A percentile compares a stretch with the other conserved stretches of the same genome.
Evolutionary conservation across 1,140 invertebrate species (phyloP).

Genomic region (Macrobrachium nipponense): DNA sequence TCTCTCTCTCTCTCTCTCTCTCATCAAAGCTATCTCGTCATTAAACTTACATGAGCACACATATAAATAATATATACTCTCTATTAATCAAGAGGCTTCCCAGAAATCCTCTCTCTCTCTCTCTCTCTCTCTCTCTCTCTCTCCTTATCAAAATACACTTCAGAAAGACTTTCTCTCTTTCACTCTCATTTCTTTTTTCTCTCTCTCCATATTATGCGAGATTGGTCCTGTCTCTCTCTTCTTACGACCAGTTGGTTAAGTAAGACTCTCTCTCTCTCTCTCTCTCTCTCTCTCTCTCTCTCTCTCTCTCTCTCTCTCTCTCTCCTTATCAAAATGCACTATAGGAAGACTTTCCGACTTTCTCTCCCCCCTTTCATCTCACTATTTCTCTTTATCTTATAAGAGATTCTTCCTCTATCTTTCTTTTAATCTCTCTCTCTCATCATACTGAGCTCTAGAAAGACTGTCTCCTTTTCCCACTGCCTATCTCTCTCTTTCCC

Average conservation of each 20-base stretch:
- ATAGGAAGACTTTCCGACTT: neutral
- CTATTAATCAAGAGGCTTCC: neutral
- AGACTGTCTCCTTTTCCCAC: too few relatives aligned
- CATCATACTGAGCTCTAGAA: too few relatives aligned
- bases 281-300: neutral
- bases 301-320: neutral
- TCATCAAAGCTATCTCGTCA: neutral
- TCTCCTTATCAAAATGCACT: neutral
- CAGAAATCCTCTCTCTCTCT: neutral
- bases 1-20: constrained; percentile 10
- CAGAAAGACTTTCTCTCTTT: neutral
- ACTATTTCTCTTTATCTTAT: neutral
- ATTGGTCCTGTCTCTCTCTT: neutral
- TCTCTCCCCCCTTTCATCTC: neutral
- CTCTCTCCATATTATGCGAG: neutral
- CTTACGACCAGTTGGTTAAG: neutral
- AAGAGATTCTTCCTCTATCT: neutral
- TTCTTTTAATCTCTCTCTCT: neutral
- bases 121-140: constrained; percentile 9
- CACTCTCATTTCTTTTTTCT: neutral
- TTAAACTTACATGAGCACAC: neutral
- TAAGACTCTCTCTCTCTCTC: neutral
- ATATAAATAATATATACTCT: neutral
- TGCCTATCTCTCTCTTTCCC: too few relatives aligned
- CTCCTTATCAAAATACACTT: too few relatives aligned